These are phyloP conservation scores for Anser brachyrhynchus DNA, from an alignment of 2,113 vertebrate genomes.

Conservation along the genomic window DNA sequence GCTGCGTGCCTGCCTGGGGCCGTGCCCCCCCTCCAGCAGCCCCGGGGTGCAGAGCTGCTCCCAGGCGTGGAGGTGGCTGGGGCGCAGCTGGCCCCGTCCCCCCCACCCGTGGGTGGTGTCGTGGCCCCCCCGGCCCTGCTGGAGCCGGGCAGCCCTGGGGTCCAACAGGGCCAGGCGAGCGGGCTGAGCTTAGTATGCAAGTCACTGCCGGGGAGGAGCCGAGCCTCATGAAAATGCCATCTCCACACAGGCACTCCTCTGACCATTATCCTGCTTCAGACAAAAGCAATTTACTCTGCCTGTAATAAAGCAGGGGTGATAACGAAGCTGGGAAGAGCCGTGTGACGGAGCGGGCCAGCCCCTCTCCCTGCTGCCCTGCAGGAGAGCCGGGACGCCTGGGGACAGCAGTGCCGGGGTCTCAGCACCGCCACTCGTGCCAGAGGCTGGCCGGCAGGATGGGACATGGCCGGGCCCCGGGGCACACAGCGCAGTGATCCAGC, in stretches of 20 bases:
- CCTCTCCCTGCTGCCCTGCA: too few species aligned
- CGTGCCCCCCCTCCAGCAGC: accelerated
- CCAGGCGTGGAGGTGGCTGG: too few species aligned
- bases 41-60: too few species aligned
- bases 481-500: accelerated
- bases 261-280: slow-evolving; percentile 58
- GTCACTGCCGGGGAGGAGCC: slow-evolving; percentile 44
- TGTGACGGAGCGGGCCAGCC: neutral
- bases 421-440: neutral
- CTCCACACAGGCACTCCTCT: slow-evolving; percentile 31
- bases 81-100: too few species aligned
- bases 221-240: slow-evolving; percentile 57
- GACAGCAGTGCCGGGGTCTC: accelerated
- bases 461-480: accelerated
- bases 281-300: slow-evolving; percentile 72
- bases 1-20: accelerated
- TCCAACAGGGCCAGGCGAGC: neutral
- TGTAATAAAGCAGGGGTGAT: slow-evolving; percentile 40
- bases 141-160: too few species aligned
- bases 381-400: neutral
- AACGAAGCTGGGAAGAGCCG: slow-evolving; percentile 12
- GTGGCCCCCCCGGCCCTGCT: too few species aligned
- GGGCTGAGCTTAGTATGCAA: slow-evolving; percentile 46
- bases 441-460: neutral
- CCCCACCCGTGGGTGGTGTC: too few species aligned